These are phyloP conservation scores for Euplagia quadripunctaria DNA, from an alignment of 2,888 invertebrate genomes.

Conservation along the genomic window DNA sequence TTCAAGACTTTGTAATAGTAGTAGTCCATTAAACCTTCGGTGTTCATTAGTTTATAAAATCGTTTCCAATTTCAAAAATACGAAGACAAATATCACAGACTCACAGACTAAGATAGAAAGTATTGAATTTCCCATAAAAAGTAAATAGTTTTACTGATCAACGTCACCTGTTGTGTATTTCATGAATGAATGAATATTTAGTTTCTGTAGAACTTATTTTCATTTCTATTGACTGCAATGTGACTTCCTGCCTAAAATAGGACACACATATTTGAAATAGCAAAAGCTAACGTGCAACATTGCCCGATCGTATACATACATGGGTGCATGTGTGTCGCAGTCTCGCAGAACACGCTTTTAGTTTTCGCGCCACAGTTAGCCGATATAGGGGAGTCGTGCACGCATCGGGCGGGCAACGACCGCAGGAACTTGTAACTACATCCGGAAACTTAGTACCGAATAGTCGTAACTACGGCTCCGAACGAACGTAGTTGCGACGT, in stretches of 20 bases:
- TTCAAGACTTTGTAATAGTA: too few relatives aligned
- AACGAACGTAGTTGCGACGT: constrained; percentile 57
- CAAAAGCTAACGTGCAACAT: constrained; percentile 19
- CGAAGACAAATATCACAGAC: background rate
- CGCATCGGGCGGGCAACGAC: constrained; percentile 83
- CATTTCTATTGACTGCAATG: constrained; percentile 2
- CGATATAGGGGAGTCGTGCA: constrained; percentile 82
- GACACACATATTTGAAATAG: constrained; percentile 21
- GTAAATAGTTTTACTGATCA: constrained; percentile 1
- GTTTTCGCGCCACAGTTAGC: constrained; percentile 77
- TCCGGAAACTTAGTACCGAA: constrained; percentile 67
- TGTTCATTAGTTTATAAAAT: too few relatives aligned
- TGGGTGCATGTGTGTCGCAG: constrained; percentile 49
- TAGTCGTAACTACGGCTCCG: constrained; percentile 67
- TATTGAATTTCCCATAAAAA: background rate
- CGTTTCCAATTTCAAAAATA: background rate
- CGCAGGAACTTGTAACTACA: constrained; percentile 87
- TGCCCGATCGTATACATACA: constrained; percentile 20
- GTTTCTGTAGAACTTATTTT: constrained; percentile 11
- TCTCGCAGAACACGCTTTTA: constrained; percentile 57
- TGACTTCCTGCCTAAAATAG: constrained; percentile 24
- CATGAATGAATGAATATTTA: constrained; percentile 15
- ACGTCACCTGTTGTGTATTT: constrained; percentile 3
- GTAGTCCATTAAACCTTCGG: too few relatives aligned
- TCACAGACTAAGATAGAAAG: background rate